Percentiles rank a stretch among this genome's conserved stretches.
Conservation (phyloP, 35 echinoderm and acorn worm genomes). For the Patiria miniata region DNA sequence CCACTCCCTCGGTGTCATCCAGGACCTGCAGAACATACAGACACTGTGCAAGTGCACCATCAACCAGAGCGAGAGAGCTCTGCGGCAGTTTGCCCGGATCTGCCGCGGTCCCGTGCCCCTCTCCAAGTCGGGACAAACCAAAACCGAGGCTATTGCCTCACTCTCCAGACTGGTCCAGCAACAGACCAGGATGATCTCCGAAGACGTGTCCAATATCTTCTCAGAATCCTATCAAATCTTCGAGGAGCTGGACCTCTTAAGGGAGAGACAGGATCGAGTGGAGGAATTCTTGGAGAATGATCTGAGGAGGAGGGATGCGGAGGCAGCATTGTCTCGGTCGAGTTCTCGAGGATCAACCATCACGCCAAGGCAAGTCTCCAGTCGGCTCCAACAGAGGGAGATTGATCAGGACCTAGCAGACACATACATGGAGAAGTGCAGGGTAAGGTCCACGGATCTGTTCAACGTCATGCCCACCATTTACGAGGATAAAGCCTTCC, state of each 20-base stretch:
- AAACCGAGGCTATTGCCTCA: not conserved
- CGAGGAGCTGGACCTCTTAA: not conserved
- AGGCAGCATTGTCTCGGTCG: not conserved
- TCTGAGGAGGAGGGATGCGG: not conserved
- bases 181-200: not conserved
- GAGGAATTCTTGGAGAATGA: not conserved
- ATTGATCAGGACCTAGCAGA: not conserved
- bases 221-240: not conserved
- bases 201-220: not conserved
- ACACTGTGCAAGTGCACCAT: conserved; percentile 12
- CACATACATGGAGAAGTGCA: not conserved
- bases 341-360: not conserved
- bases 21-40: not conserved
- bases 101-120: conserved; percentile 12
- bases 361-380: not conserved
- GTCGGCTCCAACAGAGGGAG: conserved; percentile 7
- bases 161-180: not conserved
- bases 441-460: not conserved
- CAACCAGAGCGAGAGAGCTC: not conserved
- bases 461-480: conserved; percentile 2
- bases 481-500: not conserved
- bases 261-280: conserved; percentile 6
- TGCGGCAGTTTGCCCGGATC: not conserved
- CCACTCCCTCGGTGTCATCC: not conserved
- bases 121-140: conserved; percentile 10